These are phyloP conservation scores for Sphenodon punctatus DNA, from an alignment of 2,797 vertebrate genomes.

Conservation along the genomic window DNA sequence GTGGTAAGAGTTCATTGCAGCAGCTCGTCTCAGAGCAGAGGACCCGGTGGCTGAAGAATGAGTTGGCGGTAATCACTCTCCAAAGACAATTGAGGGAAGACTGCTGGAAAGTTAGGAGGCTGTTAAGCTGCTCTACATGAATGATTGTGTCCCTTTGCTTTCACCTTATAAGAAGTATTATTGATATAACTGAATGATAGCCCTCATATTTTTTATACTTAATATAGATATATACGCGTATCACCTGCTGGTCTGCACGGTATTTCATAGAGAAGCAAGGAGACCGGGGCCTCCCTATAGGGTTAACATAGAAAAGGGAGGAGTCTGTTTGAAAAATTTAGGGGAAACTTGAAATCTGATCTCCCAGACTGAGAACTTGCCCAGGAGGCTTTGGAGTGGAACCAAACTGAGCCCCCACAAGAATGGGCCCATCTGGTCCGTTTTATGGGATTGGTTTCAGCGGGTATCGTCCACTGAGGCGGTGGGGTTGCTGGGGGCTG, in stretches of 20 bases:
- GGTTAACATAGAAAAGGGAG: no score
- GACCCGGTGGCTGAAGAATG: no score
- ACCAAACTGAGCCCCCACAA: no score
- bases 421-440: no score
- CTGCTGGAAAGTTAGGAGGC: neutral
- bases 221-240: neutral
- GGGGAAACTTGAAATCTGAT: no score
- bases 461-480: no score
- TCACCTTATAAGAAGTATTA: neutral
- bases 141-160: neutral
- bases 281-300: neutral
- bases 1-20: neutral
- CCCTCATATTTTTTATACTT: neutral
- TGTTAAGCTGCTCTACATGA: neutral
- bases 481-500: no score
- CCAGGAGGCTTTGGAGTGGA: no score
- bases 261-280: neutral
- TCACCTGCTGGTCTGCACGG: neutral
- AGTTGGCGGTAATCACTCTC: neutral
- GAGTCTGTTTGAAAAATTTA: no score
- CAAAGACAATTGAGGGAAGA: neutral
- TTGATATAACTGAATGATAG: neutral
- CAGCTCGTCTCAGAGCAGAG: neutral
- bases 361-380: no score
- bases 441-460: no score